A percentile compares a stretch with the other conserved stretches of the same genome.
phyloP scores from a whole-genome alignment of 2,888 invertebrate species.

The Ellobium chinense region DNA sequence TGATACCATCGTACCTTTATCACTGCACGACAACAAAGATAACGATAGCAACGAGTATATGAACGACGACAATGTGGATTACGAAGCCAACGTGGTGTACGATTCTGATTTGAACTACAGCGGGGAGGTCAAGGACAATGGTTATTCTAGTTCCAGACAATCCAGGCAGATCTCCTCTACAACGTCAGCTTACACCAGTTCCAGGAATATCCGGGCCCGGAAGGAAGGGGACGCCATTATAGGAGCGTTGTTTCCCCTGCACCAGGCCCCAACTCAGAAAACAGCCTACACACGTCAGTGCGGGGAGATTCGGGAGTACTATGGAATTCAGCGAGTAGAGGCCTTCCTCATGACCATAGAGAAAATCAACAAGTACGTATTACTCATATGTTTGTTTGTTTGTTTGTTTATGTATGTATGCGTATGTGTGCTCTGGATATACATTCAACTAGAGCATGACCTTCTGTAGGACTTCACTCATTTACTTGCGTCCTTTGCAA shows the following conservation, averaged over 20 bases:
- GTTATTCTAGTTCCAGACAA: too few relatives aligned
- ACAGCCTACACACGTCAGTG: constrained; percentile 80
- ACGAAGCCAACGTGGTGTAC: background rate
- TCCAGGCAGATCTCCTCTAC: background rate
- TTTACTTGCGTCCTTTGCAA: too few relatives aligned
- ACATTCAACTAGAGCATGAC: too few relatives aligned
- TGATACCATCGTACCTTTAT: background rate
- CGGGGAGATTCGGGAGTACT: constrained; percentile 85
- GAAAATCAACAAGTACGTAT: constrained; percentile 82
- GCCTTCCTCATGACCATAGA: constrained; percentile 77
- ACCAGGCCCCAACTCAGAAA: constrained; percentile 80
- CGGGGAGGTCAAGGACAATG: too few relatives aligned
- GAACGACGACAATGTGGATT: background rate
- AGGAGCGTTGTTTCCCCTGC: constrained; percentile 82
- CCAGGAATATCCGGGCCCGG: constrained; percentile 57
- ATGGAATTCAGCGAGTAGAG: constrained; percentile 87
- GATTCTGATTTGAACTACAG: background rate
- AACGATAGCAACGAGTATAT: background rate
- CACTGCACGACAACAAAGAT: background rate
- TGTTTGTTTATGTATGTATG: too few relatives aligned
- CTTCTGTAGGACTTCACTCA: too few relatives aligned
- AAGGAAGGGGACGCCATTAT: constrained; percentile 83
- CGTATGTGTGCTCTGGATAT: too few relatives aligned
- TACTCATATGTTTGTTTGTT: background rate
- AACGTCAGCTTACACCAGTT: background rate